Conservation (phyloP, 2,797 vertebrate genomes). For the Eulemur rubriventer region DNA sequence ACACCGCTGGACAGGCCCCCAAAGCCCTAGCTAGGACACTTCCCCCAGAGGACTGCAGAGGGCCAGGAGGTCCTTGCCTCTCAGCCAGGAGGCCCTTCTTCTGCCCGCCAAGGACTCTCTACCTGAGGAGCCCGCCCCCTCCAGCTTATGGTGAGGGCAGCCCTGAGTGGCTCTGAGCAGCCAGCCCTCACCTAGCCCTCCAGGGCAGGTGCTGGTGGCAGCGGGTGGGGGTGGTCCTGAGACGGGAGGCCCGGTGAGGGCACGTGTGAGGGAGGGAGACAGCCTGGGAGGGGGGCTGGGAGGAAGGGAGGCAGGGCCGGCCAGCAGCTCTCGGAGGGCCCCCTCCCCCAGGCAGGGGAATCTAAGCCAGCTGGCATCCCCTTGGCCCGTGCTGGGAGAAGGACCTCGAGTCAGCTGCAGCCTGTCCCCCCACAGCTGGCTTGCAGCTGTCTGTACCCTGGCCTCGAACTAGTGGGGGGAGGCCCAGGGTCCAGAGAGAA, state of each 20-base stretch:
- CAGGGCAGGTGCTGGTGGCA: neutral
- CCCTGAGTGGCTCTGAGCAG: neutral
- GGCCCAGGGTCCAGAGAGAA: neutral
- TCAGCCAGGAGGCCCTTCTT: neutral
- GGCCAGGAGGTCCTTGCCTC: neutral
- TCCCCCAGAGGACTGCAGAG: neutral
- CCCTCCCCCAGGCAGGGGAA: neutral
- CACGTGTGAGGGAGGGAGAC: neutral
- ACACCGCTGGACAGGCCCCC: neutral
- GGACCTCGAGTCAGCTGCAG: neutral
- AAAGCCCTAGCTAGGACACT: neutral
- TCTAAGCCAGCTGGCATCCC: neutral
- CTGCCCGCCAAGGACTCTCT: neutral
- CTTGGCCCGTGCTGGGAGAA: neutral
- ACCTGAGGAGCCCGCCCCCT: neutral
- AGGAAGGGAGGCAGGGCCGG: neutral
- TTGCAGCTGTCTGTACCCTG: constrained; percentile 46
- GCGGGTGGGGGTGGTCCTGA: too few species aligned
- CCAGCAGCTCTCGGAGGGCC: neutral
- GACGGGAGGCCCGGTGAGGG: neutral
- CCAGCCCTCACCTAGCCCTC: neutral
- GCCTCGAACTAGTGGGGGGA: neutral
- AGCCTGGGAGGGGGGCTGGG: neutral
- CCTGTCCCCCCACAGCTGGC: constrained; percentile 19
- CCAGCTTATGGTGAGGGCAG: neutral